Percentiles rank a stretch among this genome's conserved stretches.
phyloP scores from a whole-genome alignment of 2,113 vertebrate species.

The Eolophus roseicapilla region DNA sequence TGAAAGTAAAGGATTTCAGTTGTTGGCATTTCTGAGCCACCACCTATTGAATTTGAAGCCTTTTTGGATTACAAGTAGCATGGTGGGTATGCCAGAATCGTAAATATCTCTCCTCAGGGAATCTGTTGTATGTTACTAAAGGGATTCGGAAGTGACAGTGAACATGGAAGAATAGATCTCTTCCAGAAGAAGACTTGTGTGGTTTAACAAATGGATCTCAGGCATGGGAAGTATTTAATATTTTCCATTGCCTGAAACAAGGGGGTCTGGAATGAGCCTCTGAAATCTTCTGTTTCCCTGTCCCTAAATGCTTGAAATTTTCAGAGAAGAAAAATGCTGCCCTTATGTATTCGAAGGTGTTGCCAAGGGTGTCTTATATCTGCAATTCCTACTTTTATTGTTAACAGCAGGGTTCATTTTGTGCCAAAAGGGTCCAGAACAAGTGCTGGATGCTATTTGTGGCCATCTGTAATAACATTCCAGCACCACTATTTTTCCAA shows the following conservation, averaged over 20 bases:
- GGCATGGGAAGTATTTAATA: background rate
- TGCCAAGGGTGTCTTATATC: background rate
- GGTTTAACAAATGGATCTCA: background rate
- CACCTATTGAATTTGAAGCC: background rate
- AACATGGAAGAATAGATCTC: background rate
- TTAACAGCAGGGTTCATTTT: slow-evolving; percentile 12
- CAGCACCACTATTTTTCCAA: background rate
- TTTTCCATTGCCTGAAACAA: background rate
- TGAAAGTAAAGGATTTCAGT: background rate
- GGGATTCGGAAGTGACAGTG: background rate
- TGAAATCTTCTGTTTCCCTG: background rate
- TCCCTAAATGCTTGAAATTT: background rate
- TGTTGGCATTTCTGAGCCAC: background rate
- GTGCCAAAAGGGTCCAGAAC: background rate
- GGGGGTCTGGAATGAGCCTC: background rate
- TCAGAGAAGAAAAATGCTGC: background rate
- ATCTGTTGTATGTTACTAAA: background rate
- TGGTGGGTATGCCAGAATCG: background rate
- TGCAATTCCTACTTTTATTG: background rate
- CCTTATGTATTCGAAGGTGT: background rate
- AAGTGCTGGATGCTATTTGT: slow-evolving; percentile 9
- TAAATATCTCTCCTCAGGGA: background rate
- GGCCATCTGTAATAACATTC: slow-evolving; percentile 21
- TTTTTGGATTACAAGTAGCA: background rate
- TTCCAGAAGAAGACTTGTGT: background rate